Percentiles rank a stretch among this genome's conserved stretches.
phyloP scores from a whole-genome alignment of 2,888 invertebrate species.

The Drosophila merina region DNA sequence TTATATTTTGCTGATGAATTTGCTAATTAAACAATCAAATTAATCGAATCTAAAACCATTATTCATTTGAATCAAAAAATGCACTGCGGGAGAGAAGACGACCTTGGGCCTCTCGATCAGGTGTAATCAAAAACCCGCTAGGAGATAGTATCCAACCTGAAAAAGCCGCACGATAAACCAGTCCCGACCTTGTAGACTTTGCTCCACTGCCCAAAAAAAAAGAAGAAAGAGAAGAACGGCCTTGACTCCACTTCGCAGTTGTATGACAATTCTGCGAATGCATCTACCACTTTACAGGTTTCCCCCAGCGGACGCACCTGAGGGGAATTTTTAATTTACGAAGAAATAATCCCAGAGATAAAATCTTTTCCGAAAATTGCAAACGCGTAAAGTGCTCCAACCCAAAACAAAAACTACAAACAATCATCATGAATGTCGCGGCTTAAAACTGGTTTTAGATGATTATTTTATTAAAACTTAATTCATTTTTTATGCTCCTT shows the following conservation, averaged over 20 bases:
- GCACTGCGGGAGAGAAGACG: constrained; percentile 47
- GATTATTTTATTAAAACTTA: constrained; percentile 20
- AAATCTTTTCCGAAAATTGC: constrained; percentile 26
- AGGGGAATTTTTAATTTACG: constrained; percentile 45
- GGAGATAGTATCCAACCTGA: constrained; percentile 11
- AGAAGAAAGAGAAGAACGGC: constrained; percentile 10
- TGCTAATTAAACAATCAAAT: constrained; percentile 5
- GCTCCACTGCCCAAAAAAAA: constrained; percentile 54
- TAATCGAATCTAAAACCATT: background rate
- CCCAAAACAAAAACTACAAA: constrained; percentile 16
- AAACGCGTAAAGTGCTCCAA: background rate
- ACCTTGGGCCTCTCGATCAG: constrained; percentile 50
- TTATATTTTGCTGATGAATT: constrained; percentile 12
- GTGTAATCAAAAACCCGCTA: constrained; percentile 57
- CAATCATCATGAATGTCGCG: constrained; percentile 37
- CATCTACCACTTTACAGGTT: constrained; percentile 32
- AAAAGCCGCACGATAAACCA: constrained; percentile 50
- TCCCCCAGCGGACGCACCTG: constrained; percentile 35
- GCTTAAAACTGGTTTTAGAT: constrained; percentile 26
- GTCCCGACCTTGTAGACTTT: constrained; percentile 52
- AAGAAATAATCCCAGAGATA: constrained; percentile 19
- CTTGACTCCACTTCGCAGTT: constrained; percentile 9
- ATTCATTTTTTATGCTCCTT: constrained; percentile 11
- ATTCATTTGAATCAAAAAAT: constrained; percentile 15
- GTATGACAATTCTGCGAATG: constrained; percentile 60